phyloP scores from a whole-genome alignment of 2,797 vertebrate genomes.

The Geotrypetes seraphini region DNA sequence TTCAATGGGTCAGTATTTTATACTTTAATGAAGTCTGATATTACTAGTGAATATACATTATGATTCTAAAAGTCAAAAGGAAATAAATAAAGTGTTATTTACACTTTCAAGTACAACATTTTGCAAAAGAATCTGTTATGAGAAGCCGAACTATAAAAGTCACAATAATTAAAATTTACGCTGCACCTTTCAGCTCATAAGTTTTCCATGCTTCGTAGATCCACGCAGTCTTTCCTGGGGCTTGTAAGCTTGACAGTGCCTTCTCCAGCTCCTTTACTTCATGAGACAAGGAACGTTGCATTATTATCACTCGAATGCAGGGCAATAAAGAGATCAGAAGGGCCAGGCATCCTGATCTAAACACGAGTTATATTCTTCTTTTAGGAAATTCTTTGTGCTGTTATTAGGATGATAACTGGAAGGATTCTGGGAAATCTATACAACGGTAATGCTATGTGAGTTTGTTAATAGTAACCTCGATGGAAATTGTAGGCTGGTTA shows the following conservation, averaged over 20 bases:
- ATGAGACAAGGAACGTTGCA: slow-evolving; percentile 4
- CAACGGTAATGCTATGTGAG: too few relatives aligned
- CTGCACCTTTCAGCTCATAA: slow-evolving; percentile 20
- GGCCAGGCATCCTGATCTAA: too few relatives aligned
- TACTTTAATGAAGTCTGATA: too few relatives aligned
- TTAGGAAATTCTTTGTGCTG: too few relatives aligned
- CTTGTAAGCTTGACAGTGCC: not conserved
- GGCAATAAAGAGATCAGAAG: too few relatives aligned
- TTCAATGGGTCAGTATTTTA: too few relatives aligned
- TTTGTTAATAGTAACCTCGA: too few relatives aligned
- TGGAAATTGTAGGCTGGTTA: too few relatives aligned
- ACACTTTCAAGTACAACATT: slow-evolving; percentile 76
- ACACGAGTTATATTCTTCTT: too few relatives aligned
- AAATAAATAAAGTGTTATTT: slow-evolving; percentile 85
- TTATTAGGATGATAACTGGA: too few relatives aligned
- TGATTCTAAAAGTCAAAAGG: slow-evolving; percentile 28
- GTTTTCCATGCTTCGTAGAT: slow-evolving; percentile 18
- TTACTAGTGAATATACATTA: slow-evolving; percentile 7
- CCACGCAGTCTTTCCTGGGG: slow-evolving; percentile 15
- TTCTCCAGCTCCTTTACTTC: slow-evolving; percentile 1
- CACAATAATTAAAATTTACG: slow-evolving; percentile 27
- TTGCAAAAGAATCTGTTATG: slow-evolving; percentile 59
- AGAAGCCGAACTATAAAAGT: slow-evolving; percentile 41
- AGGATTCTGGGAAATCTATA: too few relatives aligned
- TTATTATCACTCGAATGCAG: too few relatives aligned